Percentiles rank a stretch among this genome's conserved stretches.
phyloP scores from a whole-genome alignment of 2,888 invertebrate genomes.

The Euplexia lucipara region DNA sequence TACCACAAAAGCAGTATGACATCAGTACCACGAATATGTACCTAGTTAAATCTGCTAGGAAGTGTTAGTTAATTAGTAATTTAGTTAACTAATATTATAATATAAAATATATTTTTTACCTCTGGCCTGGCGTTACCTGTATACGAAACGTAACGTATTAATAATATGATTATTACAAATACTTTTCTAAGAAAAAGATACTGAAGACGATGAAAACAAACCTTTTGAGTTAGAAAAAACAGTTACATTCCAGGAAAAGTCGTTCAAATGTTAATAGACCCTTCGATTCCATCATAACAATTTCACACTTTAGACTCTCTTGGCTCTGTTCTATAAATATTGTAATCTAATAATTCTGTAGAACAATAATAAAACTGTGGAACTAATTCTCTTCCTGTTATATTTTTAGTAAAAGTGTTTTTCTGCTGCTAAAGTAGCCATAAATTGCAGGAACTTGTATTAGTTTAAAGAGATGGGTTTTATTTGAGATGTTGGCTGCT shows the following conservation, averaged over 20 bases:
- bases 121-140: too few relatives aligned
- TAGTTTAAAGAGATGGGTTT: not conserved
- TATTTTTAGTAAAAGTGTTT: not conserved
- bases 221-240: not conserved
- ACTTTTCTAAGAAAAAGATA: too few relatives aligned
- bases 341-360: constrained; percentile 22
- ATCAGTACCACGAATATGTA: too few relatives aligned
- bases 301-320: constrained; percentile 6
- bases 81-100: too few relatives aligned
- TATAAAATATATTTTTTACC: too few relatives aligned
- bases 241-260: not conserved
- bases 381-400: constrained; percentile 6
- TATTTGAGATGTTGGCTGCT: not conserved
- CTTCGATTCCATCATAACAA: constrained; percentile 29
- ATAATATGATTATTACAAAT: too few relatives aligned
- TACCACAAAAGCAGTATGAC: too few relatives aligned
- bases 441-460: too few relatives aligned
- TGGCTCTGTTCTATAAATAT: constrained; percentile 31
- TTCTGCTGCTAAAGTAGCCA: too few relatives aligned
- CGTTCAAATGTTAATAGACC: not conserved
- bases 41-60: too few relatives aligned
- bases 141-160: too few relatives aligned
- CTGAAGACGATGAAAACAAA: not conserved
- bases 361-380: constrained; percentile 14
- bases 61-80: too few relatives aligned